Base-by-base conservation (phyloP, 2,888 invertebrate genomes). In the Cephus spinipes region DNA sequence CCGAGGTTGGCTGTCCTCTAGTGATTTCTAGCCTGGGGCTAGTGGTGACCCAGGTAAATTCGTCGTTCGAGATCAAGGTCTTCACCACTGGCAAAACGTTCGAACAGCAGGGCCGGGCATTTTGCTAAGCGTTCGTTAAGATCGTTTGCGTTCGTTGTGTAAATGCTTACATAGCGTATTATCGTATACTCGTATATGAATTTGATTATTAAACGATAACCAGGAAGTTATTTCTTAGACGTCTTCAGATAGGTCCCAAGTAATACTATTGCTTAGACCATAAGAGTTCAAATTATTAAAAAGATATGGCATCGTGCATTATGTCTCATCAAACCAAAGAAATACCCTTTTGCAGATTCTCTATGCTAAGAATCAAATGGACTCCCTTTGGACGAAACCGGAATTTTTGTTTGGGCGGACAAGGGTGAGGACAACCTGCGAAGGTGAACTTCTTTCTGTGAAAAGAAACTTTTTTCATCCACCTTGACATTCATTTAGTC, bases 31-130 rank as follows among this genome's bases (percentile, higher is more conserved):
- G 77, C 77, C 77, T 31, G 74, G 68, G 74, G 77, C 74, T 77
- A 77, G 69, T 34, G 71, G 77, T 77, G 77, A 77, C 77, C 77
- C 77, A 69, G 74, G 74, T 69, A 77, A 74, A 34, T 69, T 33
- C 74, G 33, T 74, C 69, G 68, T 77, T 77, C 77, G 74, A 77
- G 77, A 74, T 74, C 74, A 71, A 71, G 31, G 31, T 15, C 32
- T 33, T 71, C 23, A 55, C 40, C 40, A 55, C 40, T 55, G 23
- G 23, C 40, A 55, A 2, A 55, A 55, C 23, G 40, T 23, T 55
- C 40, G 23, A 55, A 55, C 40, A 15, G 23, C 40, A 55, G 40
- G 40, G 23, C 40, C 40, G 23, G 40, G 0, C 23, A 23, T 23
- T 15, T 55, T 55, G 23, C 40, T 23, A 23, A 15, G 15, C 6